These are phyloP conservation scores for Amphiura filiformis DNA, from an alignment of 35 echinoderm and acorn worm genomes.

Conservation along the genomic window DNA sequence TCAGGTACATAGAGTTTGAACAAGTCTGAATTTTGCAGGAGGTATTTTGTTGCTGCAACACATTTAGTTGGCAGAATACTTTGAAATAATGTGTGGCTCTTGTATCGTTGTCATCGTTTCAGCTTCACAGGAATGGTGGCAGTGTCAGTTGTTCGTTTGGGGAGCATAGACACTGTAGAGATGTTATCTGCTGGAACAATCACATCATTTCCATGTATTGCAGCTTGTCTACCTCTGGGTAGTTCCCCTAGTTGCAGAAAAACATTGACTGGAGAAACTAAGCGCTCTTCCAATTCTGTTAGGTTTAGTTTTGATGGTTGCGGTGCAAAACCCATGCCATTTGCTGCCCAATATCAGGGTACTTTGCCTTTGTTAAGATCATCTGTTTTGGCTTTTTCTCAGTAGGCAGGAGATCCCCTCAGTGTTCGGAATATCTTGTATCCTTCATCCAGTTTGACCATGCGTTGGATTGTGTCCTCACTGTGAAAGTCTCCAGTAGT, in stretches of 20 bases:
- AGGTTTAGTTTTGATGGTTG: background rate
- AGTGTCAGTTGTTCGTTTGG: background rate
- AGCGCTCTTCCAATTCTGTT: background rate
- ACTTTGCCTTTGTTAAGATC: background rate
- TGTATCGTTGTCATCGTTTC: background rate
- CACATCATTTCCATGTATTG: background rate
- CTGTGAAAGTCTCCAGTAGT: constrained; percentile 20
- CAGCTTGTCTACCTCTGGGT: background rate
- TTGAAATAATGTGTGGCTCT: background rate
- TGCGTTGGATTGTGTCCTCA: background rate
- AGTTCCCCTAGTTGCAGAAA: background rate
- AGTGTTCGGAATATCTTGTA: constrained; percentile 31
- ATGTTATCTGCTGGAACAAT: constrained; percentile 5
- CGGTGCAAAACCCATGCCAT: background rate
- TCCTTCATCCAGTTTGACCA: constrained; percentile 27
- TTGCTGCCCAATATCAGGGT: background rate
- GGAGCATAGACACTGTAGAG: background rate
- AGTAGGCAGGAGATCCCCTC: constrained; percentile 18
- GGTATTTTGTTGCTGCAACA: background rate
- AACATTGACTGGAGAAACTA: constrained; percentile 17
- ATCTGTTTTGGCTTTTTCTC: too few species aligned
- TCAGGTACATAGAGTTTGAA: background rate
- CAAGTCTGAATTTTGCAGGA: background rate
- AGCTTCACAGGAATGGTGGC: background rate
- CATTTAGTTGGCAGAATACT: background rate